Conservation (phyloP, 2,888 invertebrate species). For the Kryphioiulus occultus region DNA sequence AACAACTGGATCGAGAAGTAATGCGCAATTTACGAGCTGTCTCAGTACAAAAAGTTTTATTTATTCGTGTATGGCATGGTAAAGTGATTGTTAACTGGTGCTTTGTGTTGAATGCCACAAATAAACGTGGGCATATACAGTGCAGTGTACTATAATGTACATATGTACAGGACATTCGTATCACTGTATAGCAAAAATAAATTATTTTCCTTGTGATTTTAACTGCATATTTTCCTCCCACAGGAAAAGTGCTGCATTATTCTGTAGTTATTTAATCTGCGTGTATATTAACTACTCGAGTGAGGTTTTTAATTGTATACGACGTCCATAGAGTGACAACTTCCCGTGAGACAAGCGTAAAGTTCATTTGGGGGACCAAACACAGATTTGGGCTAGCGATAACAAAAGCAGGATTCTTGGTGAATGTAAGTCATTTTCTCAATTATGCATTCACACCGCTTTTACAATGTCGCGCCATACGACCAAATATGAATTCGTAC, state of each 20-base stretch:
- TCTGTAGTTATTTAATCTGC: not conserved
- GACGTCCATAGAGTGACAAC: not conserved
- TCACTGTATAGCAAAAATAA: too few species aligned
- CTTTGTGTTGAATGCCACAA: not conserved
- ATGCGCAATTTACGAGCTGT: too few species aligned
- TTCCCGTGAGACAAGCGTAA: not conserved
- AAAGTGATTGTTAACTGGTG: too few species aligned
- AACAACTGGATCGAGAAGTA: too few species aligned
- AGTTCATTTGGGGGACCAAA: not conserved
- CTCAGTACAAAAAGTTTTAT: too few species aligned
- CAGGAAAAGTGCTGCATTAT: not conserved
- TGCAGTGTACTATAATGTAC: too few species aligned
- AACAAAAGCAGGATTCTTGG: not conserved
- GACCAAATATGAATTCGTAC: not conserved
- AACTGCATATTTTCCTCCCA: conserved; percentile 8
- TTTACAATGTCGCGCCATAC: not conserved
- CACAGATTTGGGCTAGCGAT: not conserved
- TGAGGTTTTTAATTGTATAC: not conserved
- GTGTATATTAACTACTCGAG: not conserved
- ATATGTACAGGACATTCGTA: too few species aligned
- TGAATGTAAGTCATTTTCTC: not conserved
- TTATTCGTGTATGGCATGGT: too few species aligned
- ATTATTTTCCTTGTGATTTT: not conserved
- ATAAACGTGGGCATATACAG: not conserved
- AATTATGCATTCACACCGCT: not conserved